Conservation (phyloP, 2,888 invertebrate species). For the Cryptops parisi region DNA sequence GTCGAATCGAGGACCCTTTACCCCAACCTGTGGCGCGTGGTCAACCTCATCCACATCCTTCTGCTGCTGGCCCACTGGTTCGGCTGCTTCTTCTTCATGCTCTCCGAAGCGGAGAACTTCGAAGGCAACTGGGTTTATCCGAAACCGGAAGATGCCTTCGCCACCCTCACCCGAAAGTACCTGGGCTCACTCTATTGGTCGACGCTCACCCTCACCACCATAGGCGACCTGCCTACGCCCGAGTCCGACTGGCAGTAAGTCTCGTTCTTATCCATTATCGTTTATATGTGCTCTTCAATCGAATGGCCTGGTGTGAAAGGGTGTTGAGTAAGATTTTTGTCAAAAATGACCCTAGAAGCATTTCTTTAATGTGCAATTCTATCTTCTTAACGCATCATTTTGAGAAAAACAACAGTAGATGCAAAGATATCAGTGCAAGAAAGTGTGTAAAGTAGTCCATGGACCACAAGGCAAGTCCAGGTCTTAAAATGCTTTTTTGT, state of each 20-base stretch:
- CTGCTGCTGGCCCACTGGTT: slow-evolving; percentile 94
- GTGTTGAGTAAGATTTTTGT: too few species aligned
- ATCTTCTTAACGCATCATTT: too few species aligned
- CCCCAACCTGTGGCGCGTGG: slow-evolving; percentile 90
- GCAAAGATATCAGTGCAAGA: too few species aligned
- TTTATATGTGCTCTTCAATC: too few species aligned
- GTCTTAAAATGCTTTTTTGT: too few species aligned
- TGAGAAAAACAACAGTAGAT: too few species aligned
- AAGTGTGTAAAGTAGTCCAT: not conserved
- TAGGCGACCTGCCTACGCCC: slow-evolving; percentile 89
- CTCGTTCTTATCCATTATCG: not conserved
- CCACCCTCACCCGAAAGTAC: slow-evolving; percentile 80
- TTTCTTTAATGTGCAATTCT: too few species aligned
- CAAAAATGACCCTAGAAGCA: too few species aligned
- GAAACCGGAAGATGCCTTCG: slow-evolving; percentile 52
- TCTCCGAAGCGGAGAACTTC: slow-evolving; percentile 80
- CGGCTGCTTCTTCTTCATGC: slow-evolving; percentile 89
- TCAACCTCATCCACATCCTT: slow-evolving; percentile 86
- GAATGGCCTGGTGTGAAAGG: too few species aligned
- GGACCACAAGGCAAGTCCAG: not conserved
- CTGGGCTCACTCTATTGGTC: slow-evolving; percentile 94
- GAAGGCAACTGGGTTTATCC: slow-evolving; percentile 39
- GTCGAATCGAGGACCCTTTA: slow-evolving; percentile 90
- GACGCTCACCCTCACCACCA: slow-evolving; percentile 85
- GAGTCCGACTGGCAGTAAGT: slow-evolving; percentile 93